A percentile compares a stretch with the other conserved stretches of the same genome.
These are phyloP conservation scores for Blera fallax DNA, from an alignment of 2,888 invertebrate species.

Conservation along the genomic window DNA sequence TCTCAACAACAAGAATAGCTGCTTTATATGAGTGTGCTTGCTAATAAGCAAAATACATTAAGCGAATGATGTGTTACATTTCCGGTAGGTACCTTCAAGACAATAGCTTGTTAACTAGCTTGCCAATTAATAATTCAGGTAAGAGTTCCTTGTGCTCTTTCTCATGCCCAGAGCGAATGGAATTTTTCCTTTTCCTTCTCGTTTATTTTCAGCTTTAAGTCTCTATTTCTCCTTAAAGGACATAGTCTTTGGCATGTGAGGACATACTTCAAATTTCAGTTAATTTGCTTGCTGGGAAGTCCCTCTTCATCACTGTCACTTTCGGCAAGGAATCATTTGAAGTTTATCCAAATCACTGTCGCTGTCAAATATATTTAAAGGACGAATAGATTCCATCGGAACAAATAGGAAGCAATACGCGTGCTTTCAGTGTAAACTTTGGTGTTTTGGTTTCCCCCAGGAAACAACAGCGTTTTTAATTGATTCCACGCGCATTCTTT, in stretches of 20 bases:
- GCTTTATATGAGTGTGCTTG: not conserved
- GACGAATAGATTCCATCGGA: not conserved
- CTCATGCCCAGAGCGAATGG: too few relatives aligned
- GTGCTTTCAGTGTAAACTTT: too few relatives aligned
- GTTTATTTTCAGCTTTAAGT: too few relatives aligned
- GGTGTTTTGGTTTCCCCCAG: too few relatives aligned
- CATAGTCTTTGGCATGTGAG: not conserved
- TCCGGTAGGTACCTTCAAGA: not conserved
- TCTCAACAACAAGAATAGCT: not conserved
- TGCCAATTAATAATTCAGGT: not conserved
- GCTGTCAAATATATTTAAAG: not conserved
- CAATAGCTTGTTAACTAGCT: not conserved
- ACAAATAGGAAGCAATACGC: too few relatives aligned
- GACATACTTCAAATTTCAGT: not conserved
- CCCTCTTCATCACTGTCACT: not conserved
- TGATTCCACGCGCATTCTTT: too few relatives aligned
- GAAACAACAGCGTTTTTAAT: too few relatives aligned
- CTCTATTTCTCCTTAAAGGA: too few relatives aligned
- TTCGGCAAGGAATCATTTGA: not conserved
- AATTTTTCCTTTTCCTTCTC: too few relatives aligned
- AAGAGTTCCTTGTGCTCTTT: not conserved
- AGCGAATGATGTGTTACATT: not conserved
- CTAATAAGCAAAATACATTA: not conserved
- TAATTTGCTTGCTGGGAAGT: not conserved
- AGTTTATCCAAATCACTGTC: not conserved